phyloP scores from a whole-genome alignment of 2,888 invertebrate species.

The Drosophila hamatofila region DNA sequence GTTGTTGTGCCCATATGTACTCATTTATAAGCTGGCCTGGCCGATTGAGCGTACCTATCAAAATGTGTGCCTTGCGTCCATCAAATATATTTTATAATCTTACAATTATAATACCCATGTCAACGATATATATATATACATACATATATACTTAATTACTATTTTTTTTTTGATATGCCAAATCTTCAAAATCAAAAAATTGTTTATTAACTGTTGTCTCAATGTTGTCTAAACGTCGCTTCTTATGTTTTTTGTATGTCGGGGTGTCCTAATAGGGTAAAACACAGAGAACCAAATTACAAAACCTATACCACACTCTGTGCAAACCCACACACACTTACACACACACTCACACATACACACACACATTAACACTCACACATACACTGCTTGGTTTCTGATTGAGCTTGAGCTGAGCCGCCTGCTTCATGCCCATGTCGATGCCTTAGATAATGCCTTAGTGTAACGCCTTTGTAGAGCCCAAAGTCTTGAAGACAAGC shows the following conservation, averaged over 20 bases:
- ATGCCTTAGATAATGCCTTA: conserved; percentile 32
- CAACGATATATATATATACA: conserved; percentile 26
- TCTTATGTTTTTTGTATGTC: conserved; percentile 33
- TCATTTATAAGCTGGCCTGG: conserved; percentile 55
- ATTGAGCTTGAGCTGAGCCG: conserved; percentile 45
- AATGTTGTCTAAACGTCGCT: conserved; percentile 65
- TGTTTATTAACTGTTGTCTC: conserved; percentile 55
- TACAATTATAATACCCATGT: conserved; percentile 29
- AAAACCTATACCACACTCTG: conserved; percentile 33
- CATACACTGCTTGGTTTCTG: conserved; percentile 37
- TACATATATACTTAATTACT: conserved; percentile 15
- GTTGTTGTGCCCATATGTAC: conserved; percentile 57
- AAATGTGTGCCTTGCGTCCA: conserved; percentile 73
- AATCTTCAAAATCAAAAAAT: conserved; percentile 17
- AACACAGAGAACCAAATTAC: conserved; percentile 10
- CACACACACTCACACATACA: conserved; percentile 16
- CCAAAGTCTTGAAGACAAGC: conserved; percentile 11
- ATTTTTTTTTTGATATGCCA: conserved; percentile 26
- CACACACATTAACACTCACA: background rate
- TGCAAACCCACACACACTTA: conserved; percentile 23
- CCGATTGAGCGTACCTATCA: conserved; percentile 49
- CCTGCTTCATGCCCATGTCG: conserved; percentile 26
- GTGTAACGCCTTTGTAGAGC: conserved; percentile 25
- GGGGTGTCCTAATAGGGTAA: conserved; percentile 13
- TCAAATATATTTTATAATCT: conserved; percentile 39